Percentiles rank a stretch among this genome's conserved stretches.
These are phyloP conservation scores for Lepidurus packardi DNA, from an alignment of 1,140 invertebrate genomes.

Conservation along the genomic window DNA sequence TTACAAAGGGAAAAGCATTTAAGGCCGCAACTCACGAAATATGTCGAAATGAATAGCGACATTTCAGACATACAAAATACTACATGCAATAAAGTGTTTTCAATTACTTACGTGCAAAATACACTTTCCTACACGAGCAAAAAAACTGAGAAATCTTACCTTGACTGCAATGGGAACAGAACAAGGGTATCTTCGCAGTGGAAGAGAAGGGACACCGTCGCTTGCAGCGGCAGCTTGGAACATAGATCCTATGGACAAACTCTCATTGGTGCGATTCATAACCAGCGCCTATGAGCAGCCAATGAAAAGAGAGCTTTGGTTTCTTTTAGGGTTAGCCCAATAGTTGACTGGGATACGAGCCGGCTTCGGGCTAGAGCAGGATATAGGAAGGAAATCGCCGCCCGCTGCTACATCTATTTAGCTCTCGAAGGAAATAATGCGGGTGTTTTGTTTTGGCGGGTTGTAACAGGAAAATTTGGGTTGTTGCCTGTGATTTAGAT, in stretches of 20 bases:
- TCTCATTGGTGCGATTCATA: not conserved
- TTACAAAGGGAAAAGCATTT: not conserved
- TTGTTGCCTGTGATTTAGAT: not conserved
- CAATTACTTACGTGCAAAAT: conserved; percentile 7
- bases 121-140: conserved; percentile 13
- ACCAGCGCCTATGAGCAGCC: not conserved
- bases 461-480: not conserved
- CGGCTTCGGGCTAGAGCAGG: conserved; percentile 8
- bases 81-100: not conserved
- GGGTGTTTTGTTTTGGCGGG: not conserved
- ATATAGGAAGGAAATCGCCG: conserved; percentile 13
- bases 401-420: conserved; percentile 19
- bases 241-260: conserved; percentile 5
- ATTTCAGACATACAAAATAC: not conserved
- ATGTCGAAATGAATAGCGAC: not conserved
- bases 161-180: conserved; percentile 18
- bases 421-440: not conserved
- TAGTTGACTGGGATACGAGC: conserved; percentile 21
- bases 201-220: conserved; percentile 20
- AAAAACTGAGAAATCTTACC: conserved; percentile 11
- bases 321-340: conserved; percentile 21
- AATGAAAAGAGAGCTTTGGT: not conserved
- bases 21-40: not conserved
- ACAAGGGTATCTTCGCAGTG: conserved; percentile 21
- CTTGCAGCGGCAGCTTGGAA: conserved; percentile 13